Percentiles rank a stretch among this genome's conserved stretches.
Conservation (phyloP, 2,113 vertebrate species). For the Ceuthmochares aereus region DNA sequence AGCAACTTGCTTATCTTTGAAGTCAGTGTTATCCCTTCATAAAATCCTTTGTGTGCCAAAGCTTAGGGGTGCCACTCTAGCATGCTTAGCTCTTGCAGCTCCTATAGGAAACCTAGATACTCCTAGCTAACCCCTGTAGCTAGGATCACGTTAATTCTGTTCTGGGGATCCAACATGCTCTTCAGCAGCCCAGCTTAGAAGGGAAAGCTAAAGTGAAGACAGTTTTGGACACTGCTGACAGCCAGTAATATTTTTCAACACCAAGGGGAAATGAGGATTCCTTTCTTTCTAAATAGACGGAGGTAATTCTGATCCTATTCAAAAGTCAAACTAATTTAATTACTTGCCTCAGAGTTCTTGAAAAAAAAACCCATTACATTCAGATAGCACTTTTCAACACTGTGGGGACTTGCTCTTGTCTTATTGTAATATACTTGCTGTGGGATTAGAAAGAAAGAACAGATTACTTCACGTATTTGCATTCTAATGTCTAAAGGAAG, state of each 20-base stretch:
- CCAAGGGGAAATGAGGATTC: neutral
- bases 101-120: neutral
- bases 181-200: neutral
- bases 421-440: neutral
- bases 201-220: neutral
- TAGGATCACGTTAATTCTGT: neutral
- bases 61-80: neutral
- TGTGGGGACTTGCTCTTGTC: neutral
- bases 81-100: neutral
- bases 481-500: neutral
- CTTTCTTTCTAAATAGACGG: neutral
- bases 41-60: slow-evolving; percentile 18
- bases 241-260: neutral
- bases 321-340: neutral
- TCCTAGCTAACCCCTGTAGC: neutral
- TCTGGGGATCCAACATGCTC: neutral
- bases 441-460: neutral
- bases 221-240: neutral
- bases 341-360: neutral
- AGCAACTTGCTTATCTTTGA: slow-evolving; percentile 61
- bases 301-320: neutral
- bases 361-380: neutral
- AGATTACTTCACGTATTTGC: neutral
- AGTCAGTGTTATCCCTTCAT: slow-evolving; percentile 49
- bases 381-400: neutral